Conservation (phyloP, 2,888 invertebrate genomes). For the Malachius bipustulatus region DNA sequence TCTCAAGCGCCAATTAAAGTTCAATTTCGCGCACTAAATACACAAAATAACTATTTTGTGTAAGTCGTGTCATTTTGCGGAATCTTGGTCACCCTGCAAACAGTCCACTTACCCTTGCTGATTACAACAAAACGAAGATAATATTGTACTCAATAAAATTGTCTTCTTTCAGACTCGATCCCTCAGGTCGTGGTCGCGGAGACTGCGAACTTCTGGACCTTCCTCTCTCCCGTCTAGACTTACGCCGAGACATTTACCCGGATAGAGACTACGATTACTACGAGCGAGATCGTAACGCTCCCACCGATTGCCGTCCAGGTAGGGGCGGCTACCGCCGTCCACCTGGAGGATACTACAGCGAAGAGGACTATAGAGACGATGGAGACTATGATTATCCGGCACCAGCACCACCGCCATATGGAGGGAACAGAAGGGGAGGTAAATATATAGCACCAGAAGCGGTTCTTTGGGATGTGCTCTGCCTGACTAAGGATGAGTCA, state of each 20-base stretch:
- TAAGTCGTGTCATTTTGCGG: no score
- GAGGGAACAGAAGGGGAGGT: constrained; percentile 28
- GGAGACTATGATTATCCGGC: constrained; percentile 16
- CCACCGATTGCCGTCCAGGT: constrained; percentile 9
- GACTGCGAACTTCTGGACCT: constrained; percentile 66
- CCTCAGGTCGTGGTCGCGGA: constrained; percentile 57
- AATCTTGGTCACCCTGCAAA: no score
- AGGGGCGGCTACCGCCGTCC: constrained; percentile 10
- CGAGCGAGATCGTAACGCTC: constrained; percentile 60
- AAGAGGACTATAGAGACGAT: constrained; percentile 17
- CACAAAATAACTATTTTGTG: no score
- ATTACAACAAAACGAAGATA: no score
- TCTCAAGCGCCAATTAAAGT: no score
- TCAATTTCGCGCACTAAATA: no score
- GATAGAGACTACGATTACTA: constrained; percentile 70
- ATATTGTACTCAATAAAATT: no score
- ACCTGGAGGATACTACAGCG: constrained; percentile 4
- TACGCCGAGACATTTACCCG: constrained; percentile 49
- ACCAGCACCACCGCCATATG: constrained; percentile 7
- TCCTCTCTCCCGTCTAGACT: constrained; percentile 56
- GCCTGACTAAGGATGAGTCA: constrained; percentile 21
- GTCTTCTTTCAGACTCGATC: constrained; percentile 47
- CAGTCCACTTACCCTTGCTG: no score
- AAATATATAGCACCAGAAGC: constrained; percentile 25
- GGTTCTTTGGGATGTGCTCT: constrained; percentile 29